These are phyloP conservation scores for Meleagris gallopavo DNA, from an alignment of 2,113 vertebrate species.

Conservation along the genomic window DNA sequence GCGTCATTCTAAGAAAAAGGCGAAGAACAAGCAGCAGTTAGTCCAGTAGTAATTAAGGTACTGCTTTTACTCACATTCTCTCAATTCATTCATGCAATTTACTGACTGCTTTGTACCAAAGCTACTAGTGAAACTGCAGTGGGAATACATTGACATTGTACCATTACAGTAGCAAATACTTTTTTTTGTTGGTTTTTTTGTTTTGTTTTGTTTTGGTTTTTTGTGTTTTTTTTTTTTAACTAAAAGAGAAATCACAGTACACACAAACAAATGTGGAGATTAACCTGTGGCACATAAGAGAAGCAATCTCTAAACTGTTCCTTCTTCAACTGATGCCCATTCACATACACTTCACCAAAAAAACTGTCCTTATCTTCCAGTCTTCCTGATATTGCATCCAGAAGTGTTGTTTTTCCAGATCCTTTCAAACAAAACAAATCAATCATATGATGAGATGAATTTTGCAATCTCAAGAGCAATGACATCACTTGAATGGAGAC, in stretches of 20 bases:
- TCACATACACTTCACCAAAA: constrained; percentile 87
- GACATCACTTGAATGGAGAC: background rate
- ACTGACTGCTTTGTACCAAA: background rate
- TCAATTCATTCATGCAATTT: background rate
- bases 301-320: constrained; percentile 93
- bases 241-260: background rate
- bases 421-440: constrained; percentile 75
- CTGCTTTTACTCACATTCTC: background rate
- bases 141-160: background rate
- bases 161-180: background rate
- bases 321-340: constrained; percentile 84
- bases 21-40: background rate
- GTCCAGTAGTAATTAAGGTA: background rate
- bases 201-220: no score
- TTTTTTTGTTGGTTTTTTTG: background rate
- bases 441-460: background rate
- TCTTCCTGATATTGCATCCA: constrained; percentile 91
- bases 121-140: background rate
- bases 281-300: constrained; percentile 94
- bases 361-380: constrained; percentile 80
- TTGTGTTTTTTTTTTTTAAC: background rate
- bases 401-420: constrained; percentile 93
- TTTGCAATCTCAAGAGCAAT: background rate
- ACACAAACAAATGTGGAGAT: background rate
- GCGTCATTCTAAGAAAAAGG: constrained; percentile 82